Percentiles rank a stretch among this genome's conserved stretches.
These are phyloP conservation scores for Creontiades dilutus DNA, from an alignment of 2,888 invertebrate species.

Conservation along the genomic window DNA sequence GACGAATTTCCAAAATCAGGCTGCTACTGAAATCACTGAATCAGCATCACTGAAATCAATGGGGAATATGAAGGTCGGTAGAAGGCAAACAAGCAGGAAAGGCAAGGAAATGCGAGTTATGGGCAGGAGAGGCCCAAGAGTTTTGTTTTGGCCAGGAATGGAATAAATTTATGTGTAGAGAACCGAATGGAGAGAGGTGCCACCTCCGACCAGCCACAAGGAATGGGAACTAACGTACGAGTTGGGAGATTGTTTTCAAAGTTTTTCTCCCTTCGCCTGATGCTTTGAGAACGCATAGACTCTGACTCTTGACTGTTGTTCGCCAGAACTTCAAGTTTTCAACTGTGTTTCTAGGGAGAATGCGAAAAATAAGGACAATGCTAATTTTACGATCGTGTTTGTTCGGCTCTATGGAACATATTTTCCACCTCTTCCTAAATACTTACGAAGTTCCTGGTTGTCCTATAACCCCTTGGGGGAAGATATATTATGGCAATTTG, in stretches of 20 bases:
- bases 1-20: too few species aligned
- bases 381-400: conserved; percentile 35
- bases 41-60: neutral
- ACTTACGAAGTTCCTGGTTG: too few species aligned
- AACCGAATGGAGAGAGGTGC: neutral
- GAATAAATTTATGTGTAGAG: conserved; percentile 50
- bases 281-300: conserved; percentile 36
- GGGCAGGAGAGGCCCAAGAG: conserved; percentile 27
- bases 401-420: conserved; percentile 4
- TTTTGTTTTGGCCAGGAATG: conserved; percentile 54
- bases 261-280: conserved; percentile 35
- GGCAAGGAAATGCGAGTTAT: conserved; percentile 42
- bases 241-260: conserved; percentile 49
- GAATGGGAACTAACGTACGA: conserved; percentile 50
- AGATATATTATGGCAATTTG: too few species aligned
- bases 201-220: conserved; percentile 1
- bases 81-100: conserved; percentile 23
- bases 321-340: conserved; percentile 24
- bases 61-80: neutral
- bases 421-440: neutral
- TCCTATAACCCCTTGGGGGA: too few species aligned
- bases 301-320: conserved; percentile 40
- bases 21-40: too few species aligned
- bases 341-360: conserved; percentile 7
- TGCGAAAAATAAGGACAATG: conserved; percentile 29